Evolutionary conservation across 2,113 vertebrate species (phyloP), one percentile per base, ranked within the genome.

Genomic region (crab-eating macaque (Macaca fascicularis)): DNA sequence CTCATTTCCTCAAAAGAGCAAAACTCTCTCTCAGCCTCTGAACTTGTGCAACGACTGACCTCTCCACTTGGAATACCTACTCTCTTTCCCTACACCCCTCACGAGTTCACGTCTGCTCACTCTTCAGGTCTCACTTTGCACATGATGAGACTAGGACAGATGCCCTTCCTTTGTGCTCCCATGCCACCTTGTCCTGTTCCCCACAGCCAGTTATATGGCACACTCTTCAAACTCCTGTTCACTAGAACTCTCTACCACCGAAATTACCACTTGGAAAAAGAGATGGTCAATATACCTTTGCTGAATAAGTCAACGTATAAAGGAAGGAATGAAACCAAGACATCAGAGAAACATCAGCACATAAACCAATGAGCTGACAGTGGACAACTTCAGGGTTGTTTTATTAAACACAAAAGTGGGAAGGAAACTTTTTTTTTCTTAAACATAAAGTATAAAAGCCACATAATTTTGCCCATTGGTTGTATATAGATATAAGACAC

Each of bases 1-100:
- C 20, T 38, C 35, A 74, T 55, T 61, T 88, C 74, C 64, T 89
- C 82, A 20, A 40, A 91, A 72, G 16, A 55, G 19, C n/a, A 96
- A 14, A 75, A 6, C 13, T 75, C n/a, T 64, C 64, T 0, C 9
- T 10, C 25, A 30, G 12, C 11, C 43, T 78, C 23, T 22, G 57
- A 70, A 57, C 19, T 30, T 6, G 10, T 43, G 22, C 14, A 9
- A 9, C 8, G 38, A 38, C 9, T 25, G 43, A 89, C 57, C n/a
- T 59, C 61, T 69, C 59, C 8, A 19, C 23, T 12, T 38, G 45
- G 45, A 70, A 23, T 22, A 11, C 11, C 45, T 50, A 64, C 12
- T 81, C 61, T 74, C 32, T 22, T 13, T 13, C 14, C 4, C 64
- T 17, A 17, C 27, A 6, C 1, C 59, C 61, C 43, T 48, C 61